Base-by-base conservation (phyloP, 2,113 vertebrate species). In the Oncorhynchus tshawytscha region DNA sequence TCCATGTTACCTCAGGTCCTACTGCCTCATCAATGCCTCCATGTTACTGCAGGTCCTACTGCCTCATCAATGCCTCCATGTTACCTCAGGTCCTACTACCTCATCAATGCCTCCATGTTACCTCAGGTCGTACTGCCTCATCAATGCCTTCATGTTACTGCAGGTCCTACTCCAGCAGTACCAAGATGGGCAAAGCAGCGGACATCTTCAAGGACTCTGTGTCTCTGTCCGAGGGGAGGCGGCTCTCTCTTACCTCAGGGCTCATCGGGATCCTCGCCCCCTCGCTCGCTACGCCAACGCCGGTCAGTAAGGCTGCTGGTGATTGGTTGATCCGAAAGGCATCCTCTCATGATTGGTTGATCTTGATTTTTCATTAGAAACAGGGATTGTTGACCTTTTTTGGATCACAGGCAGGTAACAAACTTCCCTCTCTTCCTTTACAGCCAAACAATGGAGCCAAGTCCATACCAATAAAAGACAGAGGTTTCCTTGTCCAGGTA, bases 231-330 rank as follows among this genome's bases (percentile, higher is more conserved):
- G 96, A 96, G 92, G 88, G 94, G 91, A 91, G 95, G 77, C 91
- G 96, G 81, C 95, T 96, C 92, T 97, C 96, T 88, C 95, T 97
- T 91, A 96, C 95, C 95, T 96, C 96, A 95, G 96, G 96, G 91
- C 95, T 97, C 85, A 96, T 96, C 83, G 96, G 95, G 91, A 96
- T 96, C 89, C 92, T 96, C 89, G 93, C 95, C 80, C 94, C 95
- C 74, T 93, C 96, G 62, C 93, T 95, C 83, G 93, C 94, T 84
- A 91, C 93, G 29, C 94, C 95, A 87, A 89, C 93, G 84, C 87
- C 91, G 93, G 95, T 97, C 88, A 86, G 59, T n/a, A 9, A 24
- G n/a, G 59, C 8, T 62, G 59, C 5, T 62, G 3, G 7, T 62
- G 59, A 62, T 62, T 11, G 13, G 1, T 22, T 62, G 16, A 22